Base-by-base conservation (phyloP, 1,140 invertebrate species). In the Macrosteles quadrilineatus region DNA sequence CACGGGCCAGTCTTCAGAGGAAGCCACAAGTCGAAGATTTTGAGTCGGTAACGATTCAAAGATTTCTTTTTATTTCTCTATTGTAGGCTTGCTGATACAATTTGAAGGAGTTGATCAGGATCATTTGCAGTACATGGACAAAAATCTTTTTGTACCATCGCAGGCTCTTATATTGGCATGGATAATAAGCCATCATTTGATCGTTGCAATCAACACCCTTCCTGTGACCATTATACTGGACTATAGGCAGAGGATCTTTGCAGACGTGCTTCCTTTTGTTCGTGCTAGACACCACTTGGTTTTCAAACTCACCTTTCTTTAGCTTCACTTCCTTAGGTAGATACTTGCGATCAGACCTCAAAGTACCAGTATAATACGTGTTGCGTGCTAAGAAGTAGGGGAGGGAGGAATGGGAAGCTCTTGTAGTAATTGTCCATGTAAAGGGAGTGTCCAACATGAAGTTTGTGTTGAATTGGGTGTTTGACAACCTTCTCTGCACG, bases 121-220 rank as follows among this genome's bases (percentile, higher is more conserved):
- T 12, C 50, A 55, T 55, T 55, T 55, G 50, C 23, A 55, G 50
- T 55, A 55, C 19, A 55, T 55, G 50, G 9, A 55, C 19, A 23
- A 55, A 55, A 11, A 55, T 55, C 19, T 55, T 55, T 23, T 55
- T 55, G 50, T 55, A 55, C 50, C 50, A 55, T 55, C 23, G 50
- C 50, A 55, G 14, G 9, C 11, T 55, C 21, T 55, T 55, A 11
- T 23, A 9, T 23, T 55, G 4, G 9, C 11, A 23, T 9, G 50
- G 50, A 23, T 55, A 55, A 19, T 55, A 55, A 19, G 50, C 6
- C 21, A 12, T 6, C 50, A 55, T 55, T 23, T 55, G 50, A 55
- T 55, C 50, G 14, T 6, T 12, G 9, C 23, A 19, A 23, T 55
- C 50, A 6, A 55, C 50, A 11, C 50, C 50, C 19, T 55, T 55